Conservation (phyloP, 2,113 vertebrate genomes). For the Propithecus coquereli region DNA sequence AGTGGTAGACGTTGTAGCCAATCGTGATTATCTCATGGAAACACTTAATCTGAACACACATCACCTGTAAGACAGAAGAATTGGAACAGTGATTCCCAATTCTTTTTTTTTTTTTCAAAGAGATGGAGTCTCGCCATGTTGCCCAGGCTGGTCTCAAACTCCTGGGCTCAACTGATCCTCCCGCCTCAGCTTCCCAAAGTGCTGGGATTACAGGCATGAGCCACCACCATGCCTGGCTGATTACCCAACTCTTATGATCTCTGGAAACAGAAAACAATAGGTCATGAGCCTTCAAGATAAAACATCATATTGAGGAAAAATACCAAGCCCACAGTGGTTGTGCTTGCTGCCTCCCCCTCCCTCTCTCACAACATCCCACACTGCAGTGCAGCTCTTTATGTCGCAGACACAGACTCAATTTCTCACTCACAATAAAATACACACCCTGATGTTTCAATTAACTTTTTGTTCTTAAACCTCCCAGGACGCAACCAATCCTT, state of each 20-base stretch:
- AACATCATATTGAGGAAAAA: neutral
- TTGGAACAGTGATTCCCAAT: neutral
- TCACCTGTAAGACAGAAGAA: conserved; percentile 85
- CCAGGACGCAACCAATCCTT: neutral
- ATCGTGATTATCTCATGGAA: conserved; percentile 99
- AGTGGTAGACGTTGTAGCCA: conserved; percentile 98
- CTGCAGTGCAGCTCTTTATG: neutral
- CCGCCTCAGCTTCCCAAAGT: no score
- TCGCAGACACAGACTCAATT: neutral
- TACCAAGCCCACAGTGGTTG: neutral
- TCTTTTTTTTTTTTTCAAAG: neutral
- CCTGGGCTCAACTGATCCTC: no score
- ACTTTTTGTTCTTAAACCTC: conserved; percentile 10
- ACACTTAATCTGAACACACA: conserved; percentile 98
- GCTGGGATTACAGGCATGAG: no score
- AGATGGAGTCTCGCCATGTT: no score
- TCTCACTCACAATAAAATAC: conserved; percentile 26
- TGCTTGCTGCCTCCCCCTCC: neutral
- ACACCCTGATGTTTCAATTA: neutral
- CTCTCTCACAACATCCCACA: neutral
- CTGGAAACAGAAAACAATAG: conserved; percentile 6
- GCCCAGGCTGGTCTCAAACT: no score
- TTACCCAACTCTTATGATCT: neutral
- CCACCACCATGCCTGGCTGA: no score
- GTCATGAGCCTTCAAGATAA: neutral